Evolutionary conservation across 2,888 invertebrate species (phyloP).

Genomic region (Malthinus flaveolus): DNA sequence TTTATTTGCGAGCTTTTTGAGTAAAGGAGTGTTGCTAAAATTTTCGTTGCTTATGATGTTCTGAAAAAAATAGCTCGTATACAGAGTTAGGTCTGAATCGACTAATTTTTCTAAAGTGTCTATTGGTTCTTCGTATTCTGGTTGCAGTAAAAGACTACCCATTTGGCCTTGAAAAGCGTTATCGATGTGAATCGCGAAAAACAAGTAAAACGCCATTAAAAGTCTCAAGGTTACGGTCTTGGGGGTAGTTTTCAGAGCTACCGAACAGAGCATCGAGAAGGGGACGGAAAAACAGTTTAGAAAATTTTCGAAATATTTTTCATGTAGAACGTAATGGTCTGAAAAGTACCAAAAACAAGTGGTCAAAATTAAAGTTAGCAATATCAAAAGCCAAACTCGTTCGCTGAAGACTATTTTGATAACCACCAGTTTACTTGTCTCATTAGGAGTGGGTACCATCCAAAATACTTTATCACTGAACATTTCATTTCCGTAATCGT

Average conservation of each 20-base stretch:
- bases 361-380: not conserved
- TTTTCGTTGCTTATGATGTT: not conserved
- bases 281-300: not conserved
- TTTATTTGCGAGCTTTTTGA: not conserved
- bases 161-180: not conserved
- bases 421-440: not conserved
- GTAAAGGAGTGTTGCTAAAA: not conserved
- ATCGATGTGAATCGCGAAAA: constrained; percentile 1
- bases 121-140: not conserved
- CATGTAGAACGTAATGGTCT: not conserved
- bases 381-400: not conserved
- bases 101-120: constrained; percentile 4
- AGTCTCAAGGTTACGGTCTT: not conserved
- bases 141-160: not conserved
- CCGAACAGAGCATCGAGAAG: not conserved
- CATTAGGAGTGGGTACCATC: constrained; percentile 1
- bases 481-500: not conserved
- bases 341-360: not conserved
- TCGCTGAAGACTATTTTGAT: not conserved
- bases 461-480: constrained; percentile 2
- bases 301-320: not conserved
- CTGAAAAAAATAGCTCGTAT: not conserved
- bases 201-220: constrained; percentile 1
- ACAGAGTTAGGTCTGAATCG: not conserved
- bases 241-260: not conserved